A percentile compares a stretch with the other conserved stretches of the same genome.
phyloP scores from a whole-genome alignment of 2,888 invertebrate species.

The Eretmocerus hayati region DNA sequence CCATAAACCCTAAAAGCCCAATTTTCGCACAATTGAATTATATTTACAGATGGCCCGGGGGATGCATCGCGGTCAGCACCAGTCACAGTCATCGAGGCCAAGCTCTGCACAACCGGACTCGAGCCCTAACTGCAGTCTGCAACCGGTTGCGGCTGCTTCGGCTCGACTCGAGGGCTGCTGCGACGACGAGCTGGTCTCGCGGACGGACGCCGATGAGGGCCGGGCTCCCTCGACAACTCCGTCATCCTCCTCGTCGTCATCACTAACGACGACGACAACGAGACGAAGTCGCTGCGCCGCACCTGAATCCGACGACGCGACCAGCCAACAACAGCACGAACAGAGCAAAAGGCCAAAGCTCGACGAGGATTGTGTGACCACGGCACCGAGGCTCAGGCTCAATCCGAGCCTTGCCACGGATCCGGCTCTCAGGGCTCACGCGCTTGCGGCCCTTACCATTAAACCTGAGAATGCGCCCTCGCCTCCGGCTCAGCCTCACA shows the following conservation, averaged over 20 bases:
- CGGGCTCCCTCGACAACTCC: background rate
- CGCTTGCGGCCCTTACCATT: conserved; percentile 50
- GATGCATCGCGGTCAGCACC: no score
- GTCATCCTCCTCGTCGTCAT: no score
- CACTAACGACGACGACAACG: no score
- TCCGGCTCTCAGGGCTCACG: conserved; percentile 67
- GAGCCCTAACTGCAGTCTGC: conserved; percentile 3
- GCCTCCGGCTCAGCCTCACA: conserved; percentile 5
- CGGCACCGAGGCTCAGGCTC: conserved; percentile 63
- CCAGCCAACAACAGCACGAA: no score
- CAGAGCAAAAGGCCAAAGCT: conserved; percentile 40
- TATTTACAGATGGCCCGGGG: no score
- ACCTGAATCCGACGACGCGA: background rate
- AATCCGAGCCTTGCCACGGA: conserved; percentile 76
- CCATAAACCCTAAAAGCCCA: no score
- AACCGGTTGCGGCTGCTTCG: background rate
- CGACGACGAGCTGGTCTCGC: background rate
- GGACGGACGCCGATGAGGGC: background rate
- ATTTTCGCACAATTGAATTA: no score
- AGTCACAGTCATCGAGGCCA: conserved; percentile 12
- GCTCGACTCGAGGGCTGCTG: background rate
- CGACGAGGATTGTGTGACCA: conserved; percentile 56
- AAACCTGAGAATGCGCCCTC: conserved; percentile 41
- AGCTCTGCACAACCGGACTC: conserved; percentile 14
- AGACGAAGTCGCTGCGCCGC: no score